These are phyloP conservation scores for Lepus europaeus DNA, from an alignment of 2,113 vertebrate genomes.

Conservation along the genomic window DNA sequence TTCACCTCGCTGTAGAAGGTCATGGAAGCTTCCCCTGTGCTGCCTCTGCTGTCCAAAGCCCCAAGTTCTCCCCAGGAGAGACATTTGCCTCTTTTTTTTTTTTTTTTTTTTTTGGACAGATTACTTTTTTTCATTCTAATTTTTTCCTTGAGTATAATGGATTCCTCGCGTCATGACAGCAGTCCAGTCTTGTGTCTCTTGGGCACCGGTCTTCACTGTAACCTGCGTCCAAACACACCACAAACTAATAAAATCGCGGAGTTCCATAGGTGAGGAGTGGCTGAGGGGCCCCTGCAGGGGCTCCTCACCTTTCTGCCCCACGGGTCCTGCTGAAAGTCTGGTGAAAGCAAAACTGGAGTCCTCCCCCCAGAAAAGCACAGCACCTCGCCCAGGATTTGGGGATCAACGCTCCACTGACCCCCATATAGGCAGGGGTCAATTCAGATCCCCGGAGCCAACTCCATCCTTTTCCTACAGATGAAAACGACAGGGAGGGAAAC, in stretches of 20 bases:
- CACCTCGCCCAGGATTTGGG: not conserved
- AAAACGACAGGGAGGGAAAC: not conserved
- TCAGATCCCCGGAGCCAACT: not conserved
- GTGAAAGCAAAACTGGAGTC: conserved; percentile 19
- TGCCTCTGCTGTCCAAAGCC: too few species aligned
- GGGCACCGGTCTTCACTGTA: not conserved
- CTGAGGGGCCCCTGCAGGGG: not conserved
- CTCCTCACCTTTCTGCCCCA: not conserved
- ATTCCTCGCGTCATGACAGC: conserved; percentile 16
- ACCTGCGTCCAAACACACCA: conserved; percentile 20
- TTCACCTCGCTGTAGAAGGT: too few species aligned
- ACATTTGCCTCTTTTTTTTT: too few species aligned
- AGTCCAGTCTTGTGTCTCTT: conserved; percentile 17
- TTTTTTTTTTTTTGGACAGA: too few species aligned
- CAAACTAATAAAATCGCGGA: not conserved
- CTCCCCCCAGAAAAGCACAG: not conserved
- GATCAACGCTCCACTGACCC: not conserved
- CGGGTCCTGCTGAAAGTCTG: not conserved
- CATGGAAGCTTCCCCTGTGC: too few species aligned
- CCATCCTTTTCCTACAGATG: not conserved
- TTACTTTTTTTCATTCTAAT: too few species aligned
- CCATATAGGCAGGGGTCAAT: conserved; percentile 14
- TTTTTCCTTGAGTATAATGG: conserved; percentile 40
- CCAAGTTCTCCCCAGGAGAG: too few species aligned
- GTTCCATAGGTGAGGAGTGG: conserved; percentile 10